Base-by-base conservation (phyloP, 2,888 invertebrate species). In the Microchrysa polita region DNA sequence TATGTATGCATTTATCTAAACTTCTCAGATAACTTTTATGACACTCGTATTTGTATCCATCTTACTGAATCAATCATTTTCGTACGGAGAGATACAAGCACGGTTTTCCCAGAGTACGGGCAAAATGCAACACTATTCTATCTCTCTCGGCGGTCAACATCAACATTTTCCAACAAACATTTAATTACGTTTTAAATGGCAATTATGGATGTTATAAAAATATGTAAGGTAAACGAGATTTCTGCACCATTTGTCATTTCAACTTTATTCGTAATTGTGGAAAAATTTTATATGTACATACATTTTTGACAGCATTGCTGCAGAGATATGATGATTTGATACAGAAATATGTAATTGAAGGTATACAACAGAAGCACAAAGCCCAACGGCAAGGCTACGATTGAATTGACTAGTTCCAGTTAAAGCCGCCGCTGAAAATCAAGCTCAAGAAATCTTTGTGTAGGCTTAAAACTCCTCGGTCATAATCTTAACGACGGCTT, bases 191-290 rank as follows among this genome's bases (percentile, higher is more conserved):
- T 69, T 69, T 69, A 69, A 69, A 69, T 48, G 55, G 55, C 69
- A 18, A 69, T 69, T 69, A 69, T 69, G 57, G 69, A 69, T 55
- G 57, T 69, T 53, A 23, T 67, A 40, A 69, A 34, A 40, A 69
- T 72, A 7, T n/a, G 72, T 71, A 74, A 74, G 74, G 72, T 48
- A 65, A 74, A 74, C 74, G 65, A 74, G 74, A 74, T 74, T 74
- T 74, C 59, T 74, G 74, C 52, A 71, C 74, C 40, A 74, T 74
- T 72, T 57, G 72, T 73, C 57, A 63, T 67, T 57, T 40, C 53
- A n/a, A 59, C 40, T 34, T 34, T 69, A 48, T 74, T 61, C 12
- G 61, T 34, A 34, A 34, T 34, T 48, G 22, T 44, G 12, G 65
- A 44, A 65, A 65, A 44, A 40, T 48, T n/a, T 16, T 65, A 44